Evolutionary conservation across 2,888 invertebrate genomes (phyloP), one percentile per base, ranked within the genome.

Genomic region (Brachypalpus laphriformis): DNA sequence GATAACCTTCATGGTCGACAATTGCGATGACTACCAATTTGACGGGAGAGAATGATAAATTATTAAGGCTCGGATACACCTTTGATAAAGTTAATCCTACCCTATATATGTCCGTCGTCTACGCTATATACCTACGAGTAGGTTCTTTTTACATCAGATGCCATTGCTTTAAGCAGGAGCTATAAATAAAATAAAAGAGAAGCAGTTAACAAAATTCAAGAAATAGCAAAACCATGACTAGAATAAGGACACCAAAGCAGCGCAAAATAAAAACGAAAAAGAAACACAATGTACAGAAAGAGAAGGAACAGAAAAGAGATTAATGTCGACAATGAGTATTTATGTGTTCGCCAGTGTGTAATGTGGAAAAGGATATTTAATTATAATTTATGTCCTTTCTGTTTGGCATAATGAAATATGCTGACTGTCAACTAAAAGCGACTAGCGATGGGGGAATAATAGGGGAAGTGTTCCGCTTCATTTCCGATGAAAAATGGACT

Each of bases 331-430:
- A 83, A 74, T 83, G 74, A 83, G 83, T 83, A 83, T 83, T 83
- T 83, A 83, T 83, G 83, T 83, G 83, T 83, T 80, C 68, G 66
- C 80, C 82, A 76, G 76, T 71, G 65, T 76, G 82, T 82, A 70
- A 87, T 77, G 78, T 75, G 76, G 28, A 74, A 86, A 82, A 82
- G 86, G 86, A 75, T 75, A 82, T 78, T 86, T 87, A 87, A 87
- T 87, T 87, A 87, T 86, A 87, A 87, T 87, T 87, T 87, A 87
- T 87, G 76, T 82, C 72, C 87, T 78, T 56, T 78, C 63, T 57
- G 49, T 87, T 87, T 86, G 87, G 82, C 78, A 82, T 82, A 86
- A 86, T 86, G 86, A 87, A 86, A 82, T 87, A 87, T 86, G 86
- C 80, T 68, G 66, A 14, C 56, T 82, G 87, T 86, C 82, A 76